Conservation (phyloP, 2,888 invertebrate species). For the Andricus quercusramuli region DNA sequence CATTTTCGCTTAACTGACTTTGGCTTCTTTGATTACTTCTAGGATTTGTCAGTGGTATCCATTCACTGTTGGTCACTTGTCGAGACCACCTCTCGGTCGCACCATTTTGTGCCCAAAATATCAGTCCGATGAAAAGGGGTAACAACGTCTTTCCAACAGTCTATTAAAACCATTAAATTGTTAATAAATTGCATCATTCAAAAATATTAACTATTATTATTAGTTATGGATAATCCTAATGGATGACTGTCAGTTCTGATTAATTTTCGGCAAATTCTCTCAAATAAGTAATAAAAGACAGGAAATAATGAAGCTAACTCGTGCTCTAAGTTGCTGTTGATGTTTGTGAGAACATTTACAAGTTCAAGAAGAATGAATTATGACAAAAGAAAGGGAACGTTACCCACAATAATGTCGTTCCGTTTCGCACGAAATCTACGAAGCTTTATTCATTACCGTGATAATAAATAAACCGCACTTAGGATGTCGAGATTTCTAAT, state of each 20-base stretch:
- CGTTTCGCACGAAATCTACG: constrained; percentile 1
- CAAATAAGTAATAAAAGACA: too few species aligned
- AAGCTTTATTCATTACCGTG: constrained; percentile 8
- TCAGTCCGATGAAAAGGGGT: constrained; percentile 63
- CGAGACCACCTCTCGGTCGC: constrained; percentile 74
- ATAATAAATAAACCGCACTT: constrained; percentile 23
- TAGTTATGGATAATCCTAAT: too few species aligned
- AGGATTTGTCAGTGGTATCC: constrained; percentile 75
- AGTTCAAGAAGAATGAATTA: constrained; percentile 11
- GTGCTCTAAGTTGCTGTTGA: not conserved
- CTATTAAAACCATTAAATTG: constrained; percentile 57
- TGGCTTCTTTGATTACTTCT: constrained; percentile 59
- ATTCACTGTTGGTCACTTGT: constrained; percentile 75
- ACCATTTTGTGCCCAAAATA: constrained; percentile 56
- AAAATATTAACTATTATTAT: too few species aligned
- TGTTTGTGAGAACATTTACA: not conserved
- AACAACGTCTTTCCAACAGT: constrained; percentile 66
- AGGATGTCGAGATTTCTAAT: constrained; percentile 30
- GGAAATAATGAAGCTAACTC: not conserved
- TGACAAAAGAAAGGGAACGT: not conserved
- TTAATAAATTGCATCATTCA: not conserved
- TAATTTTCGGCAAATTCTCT: too few species aligned
- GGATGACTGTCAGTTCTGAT: too few species aligned
- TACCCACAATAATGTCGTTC: not conserved
- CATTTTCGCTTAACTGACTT: constrained; percentile 53